Evolutionary conservation across 2,113 vertebrate genomes (phyloP), one percentile per base, ranked within the genome.

Genomic region (Mola mola): DNA sequence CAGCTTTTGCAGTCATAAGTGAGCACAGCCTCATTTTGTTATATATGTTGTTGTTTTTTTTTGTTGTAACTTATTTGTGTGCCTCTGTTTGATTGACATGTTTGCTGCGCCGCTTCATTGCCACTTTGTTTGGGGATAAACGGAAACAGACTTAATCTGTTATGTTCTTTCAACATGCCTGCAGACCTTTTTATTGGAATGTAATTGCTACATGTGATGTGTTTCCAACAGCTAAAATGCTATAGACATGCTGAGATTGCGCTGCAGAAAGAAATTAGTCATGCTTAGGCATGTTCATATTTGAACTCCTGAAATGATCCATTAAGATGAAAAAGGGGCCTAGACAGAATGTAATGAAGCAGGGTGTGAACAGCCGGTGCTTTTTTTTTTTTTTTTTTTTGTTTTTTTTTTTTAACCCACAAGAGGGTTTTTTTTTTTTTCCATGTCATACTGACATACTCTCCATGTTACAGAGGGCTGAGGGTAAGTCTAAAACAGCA

Each of bases 1-100:
- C 61, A 33, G 24, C 46, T 71, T 36, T 44, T 70, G 31, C 61
- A 33, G 24, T 63, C 51, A 34, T 3, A 16, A 41, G n/a, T 20
- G 47, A 67, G 56, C 41, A 25, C 38, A 69, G 51, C 56, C 52
- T 60, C 33, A 25, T 66, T 47, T n/a, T n/a, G n/a, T n/a, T n/a
- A n/a, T n/a, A n/a, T n/a, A n/a, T n/a, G n/a, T n/a, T n/a, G n/a
- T n/a, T n/a, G n/a, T 49, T 19, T 5, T 57, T 16, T 24, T 28
- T 26, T 42, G 37, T 43, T 50, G 43, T 34, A 10, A 17, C 36
- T 53, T 59, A 48, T 38, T 66, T 31, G 22, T 33, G 20, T 59
- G 31, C 25, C 36, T 46, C 38, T 1, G 2, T 52, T 56, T 65
- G 61, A 75, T 34, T 75, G 70, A 64, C 71, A 42, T 22, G 7